Evolutionary conservation across 2,888 invertebrate genomes (phyloP).

Genomic region (Lepidocyrtoides sp.): DNA sequence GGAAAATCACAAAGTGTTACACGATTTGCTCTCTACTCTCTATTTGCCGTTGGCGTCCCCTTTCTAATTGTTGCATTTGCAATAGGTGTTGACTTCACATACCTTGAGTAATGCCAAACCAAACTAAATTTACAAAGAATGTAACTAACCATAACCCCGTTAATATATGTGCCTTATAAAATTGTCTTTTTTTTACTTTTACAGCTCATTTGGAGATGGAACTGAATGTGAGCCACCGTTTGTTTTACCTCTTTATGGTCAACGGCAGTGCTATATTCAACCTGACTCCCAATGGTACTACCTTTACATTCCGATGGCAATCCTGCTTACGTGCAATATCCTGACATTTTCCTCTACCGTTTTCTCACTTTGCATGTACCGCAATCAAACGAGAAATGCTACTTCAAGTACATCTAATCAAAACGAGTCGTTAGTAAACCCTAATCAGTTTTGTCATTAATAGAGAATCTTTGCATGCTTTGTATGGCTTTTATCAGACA

Average conservation of each 20-base stretch:
- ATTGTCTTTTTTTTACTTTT: neutral
- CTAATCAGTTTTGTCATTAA: no score
- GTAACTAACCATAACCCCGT: neutral
- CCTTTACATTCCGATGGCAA: conserved; percentile 74
- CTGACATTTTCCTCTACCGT: conserved; percentile 79
- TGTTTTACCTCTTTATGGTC: conserved; percentile 64
- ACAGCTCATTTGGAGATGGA: conserved; percentile 47
- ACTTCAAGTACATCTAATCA: conserved; percentile 42
- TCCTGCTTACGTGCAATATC: conserved; percentile 72
- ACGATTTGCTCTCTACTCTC: conserved; percentile 33
- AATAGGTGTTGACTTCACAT: conserved; percentile 32
- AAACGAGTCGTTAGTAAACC: conserved; percentile 79
- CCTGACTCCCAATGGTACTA: conserved; percentile 49
- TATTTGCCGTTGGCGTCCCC: conserved; percentile 63
- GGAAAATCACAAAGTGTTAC: neutral
- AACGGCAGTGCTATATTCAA: conserved; percentile 63
- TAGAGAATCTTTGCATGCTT: no score
- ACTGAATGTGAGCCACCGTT: conserved; percentile 58
- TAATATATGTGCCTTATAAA: neutral
- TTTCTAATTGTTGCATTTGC: conserved; percentile 55
- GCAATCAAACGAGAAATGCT: conserved; percentile 66
- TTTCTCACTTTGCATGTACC: conserved; percentile 72
- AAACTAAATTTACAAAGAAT: neutral
- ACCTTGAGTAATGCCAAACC: neutral
- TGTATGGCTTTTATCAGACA: no score